Percentiles rank a stretch among this genome's conserved stretches.
Conservation (phyloP, 1,140 invertebrate genomes). For the Latrodectus geometricus region DNA sequence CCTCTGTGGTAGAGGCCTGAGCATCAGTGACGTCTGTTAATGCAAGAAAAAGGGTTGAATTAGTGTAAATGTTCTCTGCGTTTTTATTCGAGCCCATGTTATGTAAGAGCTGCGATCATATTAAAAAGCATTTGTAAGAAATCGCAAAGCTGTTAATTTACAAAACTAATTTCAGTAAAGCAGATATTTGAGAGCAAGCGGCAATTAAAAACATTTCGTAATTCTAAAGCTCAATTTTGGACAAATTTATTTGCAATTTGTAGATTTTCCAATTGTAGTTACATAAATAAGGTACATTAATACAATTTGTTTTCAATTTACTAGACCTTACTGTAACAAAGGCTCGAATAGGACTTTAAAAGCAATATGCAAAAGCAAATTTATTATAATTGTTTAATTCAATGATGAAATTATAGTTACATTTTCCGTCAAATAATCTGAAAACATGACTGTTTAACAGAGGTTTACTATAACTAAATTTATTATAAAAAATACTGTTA, state of each 20-base stretch:
- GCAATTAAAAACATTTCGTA: too few relatives aligned
- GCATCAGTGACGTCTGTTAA: slow-evolving; percentile 47
- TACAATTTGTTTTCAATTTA: too few relatives aligned
- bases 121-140: too few relatives aligned
- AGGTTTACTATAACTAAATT: slow-evolving; percentile 51
- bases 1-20: slow-evolving; percentile 16
- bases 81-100: slow-evolving; percentile 36
- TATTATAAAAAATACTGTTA: too few relatives aligned
- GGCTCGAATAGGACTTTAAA: slow-evolving; percentile 52
- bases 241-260: too few relatives aligned
- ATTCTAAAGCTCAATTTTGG: too few relatives aligned
- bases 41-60: slow-evolving; percentile 25
- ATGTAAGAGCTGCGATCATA: not conserved
- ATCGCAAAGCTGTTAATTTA: too few relatives aligned
- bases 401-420: too few relatives aligned
- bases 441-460: slow-evolving; percentile 45
- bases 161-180: too few relatives aligned
- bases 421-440: not conserved
- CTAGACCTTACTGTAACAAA: slow-evolving; percentile 27
- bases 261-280: too few relatives aligned
- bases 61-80: not conserved
- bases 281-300: too few relatives aligned
- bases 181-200: too few relatives aligned
- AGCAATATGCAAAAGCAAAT: slow-evolving; percentile 51
- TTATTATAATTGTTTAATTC: not conserved